Percentiles rank a stretch among this genome's conserved stretches.
Evolutionary conservation across 2,113 vertebrate genomes (phyloP).

Genomic region (Corythoichthys intestinalis): DNA sequence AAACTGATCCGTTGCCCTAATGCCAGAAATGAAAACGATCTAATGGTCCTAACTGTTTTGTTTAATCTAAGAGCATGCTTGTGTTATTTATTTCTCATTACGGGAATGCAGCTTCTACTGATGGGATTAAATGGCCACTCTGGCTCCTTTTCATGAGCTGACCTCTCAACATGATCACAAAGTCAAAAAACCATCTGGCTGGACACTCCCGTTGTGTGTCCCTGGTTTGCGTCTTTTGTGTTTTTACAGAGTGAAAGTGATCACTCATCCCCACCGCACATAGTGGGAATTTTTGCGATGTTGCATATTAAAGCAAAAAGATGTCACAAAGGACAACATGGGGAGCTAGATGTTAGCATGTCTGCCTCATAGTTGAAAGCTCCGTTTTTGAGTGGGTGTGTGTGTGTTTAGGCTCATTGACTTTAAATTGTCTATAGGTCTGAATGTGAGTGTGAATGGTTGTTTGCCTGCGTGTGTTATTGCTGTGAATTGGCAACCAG

Average conservation of each 20-base stretch:
- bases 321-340: neutral
- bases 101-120: constrained; percentile 70
- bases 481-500: neutral
- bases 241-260: constrained; percentile 11
- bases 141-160: constrained; percentile 53
- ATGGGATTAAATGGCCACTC: constrained; percentile 70
- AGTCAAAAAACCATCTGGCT: constrained; percentile 59
- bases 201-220: constrained; percentile 30
- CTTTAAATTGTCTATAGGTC: neutral
- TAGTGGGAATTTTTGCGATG: constrained; percentile 6
- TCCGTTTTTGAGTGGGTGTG: too few species aligned
- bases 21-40: constrained; percentile 77
- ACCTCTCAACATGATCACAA: constrained; percentile 55
- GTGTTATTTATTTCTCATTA: constrained; percentile 79
- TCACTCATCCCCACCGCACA: constrained; percentile 29
- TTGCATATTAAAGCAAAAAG: constrained; percentile 8
- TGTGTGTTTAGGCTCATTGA: neutral
- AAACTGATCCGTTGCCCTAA: constrained; percentile 72
- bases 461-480: neutral
- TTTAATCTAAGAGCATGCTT: constrained; percentile 76
- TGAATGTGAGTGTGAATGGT: neutral
- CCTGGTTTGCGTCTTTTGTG: constrained; percentile 57
- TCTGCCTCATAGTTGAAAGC: too few species aligned
- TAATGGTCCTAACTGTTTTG: constrained; percentile 75
- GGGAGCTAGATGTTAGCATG: too few species aligned